Percentiles rank a stretch among this genome's conserved stretches.
phyloP scores from a whole-genome alignment of 37 sponge, comb jelly and placozoan genomes.

The Chondrosia reniformis region DNA sequence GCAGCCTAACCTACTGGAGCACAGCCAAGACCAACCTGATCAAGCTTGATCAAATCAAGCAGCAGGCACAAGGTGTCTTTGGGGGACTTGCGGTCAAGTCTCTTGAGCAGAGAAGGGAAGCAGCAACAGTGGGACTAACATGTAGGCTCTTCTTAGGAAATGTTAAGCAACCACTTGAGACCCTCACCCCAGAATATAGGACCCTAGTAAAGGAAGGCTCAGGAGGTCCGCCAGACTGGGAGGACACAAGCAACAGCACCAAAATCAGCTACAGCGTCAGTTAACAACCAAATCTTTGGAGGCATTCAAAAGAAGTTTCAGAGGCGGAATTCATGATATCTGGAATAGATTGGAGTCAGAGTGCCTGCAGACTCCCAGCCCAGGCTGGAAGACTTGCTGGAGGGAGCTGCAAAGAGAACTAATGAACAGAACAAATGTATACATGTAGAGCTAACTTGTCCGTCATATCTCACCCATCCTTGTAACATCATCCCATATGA shows the following conservation, averaged over 20 bases:
- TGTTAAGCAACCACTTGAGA: not conserved
- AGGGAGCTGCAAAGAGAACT: not conserved
- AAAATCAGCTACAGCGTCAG: slow-evolving; percentile 15
- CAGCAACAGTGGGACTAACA: slow-evolving; percentile 14
- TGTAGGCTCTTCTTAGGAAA: not conserved
- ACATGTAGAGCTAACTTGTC: too few species aligned
- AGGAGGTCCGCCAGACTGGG: not conserved
- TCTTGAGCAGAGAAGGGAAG: slow-evolving; percentile 6
- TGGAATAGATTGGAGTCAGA: slow-evolving; percentile 7
- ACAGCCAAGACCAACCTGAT: too few species aligned
- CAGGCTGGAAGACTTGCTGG: not conserved
- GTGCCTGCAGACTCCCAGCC: not conserved
- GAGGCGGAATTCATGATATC: slow-evolving; percentile 8
- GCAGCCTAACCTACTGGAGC: not conserved
- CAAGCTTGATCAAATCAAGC: slow-evolving; percentile 11
- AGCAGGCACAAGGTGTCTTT: slow-evolving; percentile 11
- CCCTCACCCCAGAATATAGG: not conserved
- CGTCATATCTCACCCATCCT: not conserved
- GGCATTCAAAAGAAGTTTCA: slow-evolving; percentile 11
- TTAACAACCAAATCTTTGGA: not conserved
- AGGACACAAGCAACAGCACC: slow-evolving; percentile 4
- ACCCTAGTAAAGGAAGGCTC: not conserved
- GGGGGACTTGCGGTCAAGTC: not conserved
- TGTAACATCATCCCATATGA: not conserved
- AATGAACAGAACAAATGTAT: not conserved